Evolutionary conservation across 2,888 invertebrate genomes (phyloP).

Genomic region (Sthenelais limicola): DNA sequence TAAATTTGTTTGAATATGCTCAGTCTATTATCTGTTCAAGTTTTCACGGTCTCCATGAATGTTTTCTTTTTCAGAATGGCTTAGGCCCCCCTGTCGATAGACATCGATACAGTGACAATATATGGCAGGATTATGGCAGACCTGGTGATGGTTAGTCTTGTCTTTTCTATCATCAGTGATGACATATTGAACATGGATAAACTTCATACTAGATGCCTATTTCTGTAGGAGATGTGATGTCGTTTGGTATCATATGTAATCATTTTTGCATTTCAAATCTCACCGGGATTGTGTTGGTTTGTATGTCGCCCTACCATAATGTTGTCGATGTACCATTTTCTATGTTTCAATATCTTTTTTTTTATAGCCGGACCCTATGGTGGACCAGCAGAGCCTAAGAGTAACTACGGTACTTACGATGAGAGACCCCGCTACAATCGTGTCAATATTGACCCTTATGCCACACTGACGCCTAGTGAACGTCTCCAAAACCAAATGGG

Average conservation of each 20-base stretch:
- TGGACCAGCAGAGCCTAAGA: conserved; percentile 73
- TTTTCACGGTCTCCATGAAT: too few relatives aligned
- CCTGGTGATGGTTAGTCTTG: conserved; percentile 34
- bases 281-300: too few relatives aligned
- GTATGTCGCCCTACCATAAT: too few relatives aligned
- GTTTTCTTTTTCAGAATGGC: conserved; percentile 25
- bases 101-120: conserved; percentile 7
- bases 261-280: too few relatives aligned
- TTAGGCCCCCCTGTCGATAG: conserved; percentile 24
- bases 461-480: conserved; percentile 69
- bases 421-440: conserved; percentile 68
- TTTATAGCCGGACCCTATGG: conserved; percentile 9
- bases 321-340: too few relatives aligned
- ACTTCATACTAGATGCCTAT: too few relatives aligned
- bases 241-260: too few relatives aligned
- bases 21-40: background rate
- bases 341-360: background rate
- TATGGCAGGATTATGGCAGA: background rate
- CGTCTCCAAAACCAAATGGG: conserved; percentile 47
- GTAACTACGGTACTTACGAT: conserved; percentile 73
- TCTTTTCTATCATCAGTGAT: too few relatives aligned
- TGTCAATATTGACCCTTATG: conserved; percentile 67
- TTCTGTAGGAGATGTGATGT: too few relatives aligned
- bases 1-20: too few relatives aligned
- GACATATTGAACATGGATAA: too few relatives aligned